Base-by-base conservation (phyloP, 2,888 invertebrate genomes). In the Monoplex corrugatus region DNA sequence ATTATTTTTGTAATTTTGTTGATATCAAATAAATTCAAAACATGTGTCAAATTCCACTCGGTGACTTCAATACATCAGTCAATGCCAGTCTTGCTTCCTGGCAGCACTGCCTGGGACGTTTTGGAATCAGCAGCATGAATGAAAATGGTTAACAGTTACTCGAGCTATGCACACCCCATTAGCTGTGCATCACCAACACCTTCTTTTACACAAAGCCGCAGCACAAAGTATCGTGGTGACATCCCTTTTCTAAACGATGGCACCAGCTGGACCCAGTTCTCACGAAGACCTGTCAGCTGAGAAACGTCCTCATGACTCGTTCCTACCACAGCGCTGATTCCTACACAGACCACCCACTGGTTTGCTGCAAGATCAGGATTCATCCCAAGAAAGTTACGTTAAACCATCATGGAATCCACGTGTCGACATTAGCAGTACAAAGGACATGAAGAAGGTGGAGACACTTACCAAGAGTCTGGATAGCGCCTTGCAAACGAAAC, bases 301-400 rank as follows among this genome's bases (percentile, higher is more conserved):
- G 40, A 38, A 23, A 19, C n/a, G 78, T 87, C 3, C 80, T 80
- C 23, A 16, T 78, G 43, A 87, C 87, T 19, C 78, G 87, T 40
- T 63, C 85, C 13, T 85, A 86, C 38, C 88, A 89, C 45, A 89
- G 86, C 44, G 78, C 88, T 19, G 86, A 88, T 45, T 82, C 89
- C 32, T 86, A 88, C 86, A 89, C 87, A 40, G 88, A 89, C 40
- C 72, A 90, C 85, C 75, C 87, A 19, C 38, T 90, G 45, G 86
- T 87, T 6, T 85, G 80, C 44, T 38, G 72, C 78, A 43, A 82
- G 35, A 85, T 86, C 63, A 89, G 63, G 50, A 38, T 86, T 16
- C 87, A 75, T 50, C 85, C 78, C 44, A 57, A 45, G 83, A 72
- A 45, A n/a, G 84, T 28, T 32, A 84, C 23, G 45, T 72, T 38